Evolutionary conservation across 2,888 invertebrate genomes (phyloP).

Genomic region (Rhingia rostrata): DNA sequence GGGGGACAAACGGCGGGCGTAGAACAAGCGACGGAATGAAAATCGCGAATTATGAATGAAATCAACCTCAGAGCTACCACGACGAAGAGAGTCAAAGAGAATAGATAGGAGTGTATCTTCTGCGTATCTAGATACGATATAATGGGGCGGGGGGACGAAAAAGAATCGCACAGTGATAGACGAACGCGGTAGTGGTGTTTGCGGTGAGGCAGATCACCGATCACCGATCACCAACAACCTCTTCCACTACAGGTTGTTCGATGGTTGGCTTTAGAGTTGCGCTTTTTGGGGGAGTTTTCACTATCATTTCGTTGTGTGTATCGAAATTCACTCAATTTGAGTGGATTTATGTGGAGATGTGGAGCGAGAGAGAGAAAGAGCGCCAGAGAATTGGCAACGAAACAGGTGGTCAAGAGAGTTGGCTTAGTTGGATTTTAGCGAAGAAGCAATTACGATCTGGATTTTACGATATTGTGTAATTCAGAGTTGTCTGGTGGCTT

Average conservation of each 20-base stretch:
- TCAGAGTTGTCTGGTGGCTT: too few species aligned
- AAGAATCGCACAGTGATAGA: not conserved
- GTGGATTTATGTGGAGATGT: not conserved
- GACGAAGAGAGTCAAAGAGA: conserved; percentile 8
- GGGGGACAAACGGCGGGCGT: conserved; percentile 34
- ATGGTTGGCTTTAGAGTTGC: not conserved
- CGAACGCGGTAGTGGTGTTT: not conserved
- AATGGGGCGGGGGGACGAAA: not conserved
- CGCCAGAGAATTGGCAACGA: conserved; percentile 1
- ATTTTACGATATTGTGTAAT: conserved; percentile 59
- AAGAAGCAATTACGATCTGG: conserved; percentile 25
- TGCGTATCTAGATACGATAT: conserved; percentile 39
- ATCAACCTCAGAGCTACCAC: conserved; percentile 26
- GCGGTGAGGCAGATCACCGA: not conserved
- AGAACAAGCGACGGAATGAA: conserved; percentile 29
- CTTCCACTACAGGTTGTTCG: conserved; percentile 26
- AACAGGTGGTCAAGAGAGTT: conserved; percentile 24
- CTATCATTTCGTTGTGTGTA: conserved; percentile 6
- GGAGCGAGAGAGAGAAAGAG: not conserved
- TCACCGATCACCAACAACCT: conserved; percentile 5
- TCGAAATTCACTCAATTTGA: conserved; percentile 17
- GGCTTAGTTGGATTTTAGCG: not conserved
- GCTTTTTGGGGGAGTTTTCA: conserved; percentile 38
- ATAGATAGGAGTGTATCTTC: not conserved
- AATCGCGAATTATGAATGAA: conserved; percentile 70